Percentiles rank a stretch among this genome's conserved stretches.
Conservation (phyloP, 1,140 invertebrate genomes). For the Drosophila ercepeae region DNA sequence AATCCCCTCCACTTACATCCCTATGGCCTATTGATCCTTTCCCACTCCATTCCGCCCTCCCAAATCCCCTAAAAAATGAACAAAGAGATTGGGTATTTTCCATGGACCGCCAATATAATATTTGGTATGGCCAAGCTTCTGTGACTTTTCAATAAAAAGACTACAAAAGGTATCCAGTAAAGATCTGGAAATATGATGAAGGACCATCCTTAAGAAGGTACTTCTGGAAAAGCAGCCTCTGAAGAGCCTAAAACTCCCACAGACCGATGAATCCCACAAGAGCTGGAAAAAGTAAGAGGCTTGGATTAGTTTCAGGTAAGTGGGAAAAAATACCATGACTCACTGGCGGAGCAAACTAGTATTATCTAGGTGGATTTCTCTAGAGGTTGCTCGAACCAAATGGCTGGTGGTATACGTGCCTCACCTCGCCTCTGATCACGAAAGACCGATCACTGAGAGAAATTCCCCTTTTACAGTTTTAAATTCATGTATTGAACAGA, state of each 20-base stretch:
- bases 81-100: slow-evolving; percentile 64
- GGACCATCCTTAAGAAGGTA: neutral
- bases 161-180: neutral
- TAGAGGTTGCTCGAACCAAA: slow-evolving; percentile 30
- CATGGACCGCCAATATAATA: slow-evolving; percentile 18
- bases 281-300: slow-evolving; percentile 20
- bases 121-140: too few species aligned
- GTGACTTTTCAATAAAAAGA: too few species aligned
- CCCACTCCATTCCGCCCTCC: slow-evolving; percentile 16
- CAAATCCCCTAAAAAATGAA: slow-evolving; percentile 49
- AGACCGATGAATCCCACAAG: neutral
- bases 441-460: slow-evolving; percentile 13
- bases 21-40: too few species aligned
- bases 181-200: neutral
- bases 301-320: slow-evolving; percentile 48
- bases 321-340: slow-evolving; percentile 60
- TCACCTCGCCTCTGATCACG: slow-evolving; percentile 44
- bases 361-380: slow-evolving; percentile 47
- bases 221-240: too few species aligned
- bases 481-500: neutral
- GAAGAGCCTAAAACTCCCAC: too few species aligned
- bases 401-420: slow-evolving; percentile 46
- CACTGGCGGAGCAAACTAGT: slow-evolving; percentile 56
- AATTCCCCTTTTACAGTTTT: neutral
- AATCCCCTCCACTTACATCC: slow-evolving; percentile 15